A percentile compares a stretch with the other conserved stretches of the same genome.
These are phyloP conservation scores for Drosophila kohkoa DNA, from an alignment of 1,140 invertebrate species.

Conservation along the genomic window DNA sequence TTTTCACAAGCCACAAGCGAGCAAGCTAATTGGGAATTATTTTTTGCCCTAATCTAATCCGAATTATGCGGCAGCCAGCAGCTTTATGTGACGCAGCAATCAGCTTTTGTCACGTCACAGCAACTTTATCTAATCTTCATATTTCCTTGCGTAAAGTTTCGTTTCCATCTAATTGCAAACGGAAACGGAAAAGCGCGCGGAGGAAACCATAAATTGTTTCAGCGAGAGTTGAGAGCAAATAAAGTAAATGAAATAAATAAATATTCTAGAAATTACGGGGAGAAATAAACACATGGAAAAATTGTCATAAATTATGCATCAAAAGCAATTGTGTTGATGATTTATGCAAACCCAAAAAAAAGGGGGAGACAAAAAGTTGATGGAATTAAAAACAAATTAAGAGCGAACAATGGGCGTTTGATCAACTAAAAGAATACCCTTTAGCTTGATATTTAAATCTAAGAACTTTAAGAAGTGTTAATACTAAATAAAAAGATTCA, in stretches of 20 bases:
- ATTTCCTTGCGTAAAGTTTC: constrained; percentile 25
- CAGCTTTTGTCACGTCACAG: background rate
- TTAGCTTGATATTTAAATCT: no score
- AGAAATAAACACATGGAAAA: constrained; percentile 41
- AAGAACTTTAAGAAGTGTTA: no score
- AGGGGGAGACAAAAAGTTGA: background rate
- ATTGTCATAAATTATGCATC: constrained; percentile 67
- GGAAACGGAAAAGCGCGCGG: constrained; percentile 59
- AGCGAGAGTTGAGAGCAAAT: constrained; percentile 7
- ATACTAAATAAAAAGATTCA: no score
- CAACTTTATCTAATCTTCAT: background rate
- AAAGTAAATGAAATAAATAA: constrained; percentile 7
- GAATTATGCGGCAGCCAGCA: constrained; percentile 10
- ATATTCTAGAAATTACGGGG: background rate
- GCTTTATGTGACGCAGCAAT: constrained; percentile 7
- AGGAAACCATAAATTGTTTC: constrained; percentile 56
- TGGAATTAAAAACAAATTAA: constrained; percentile 5
- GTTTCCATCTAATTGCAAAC: constrained; percentile 61
- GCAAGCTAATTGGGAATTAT: background rate
- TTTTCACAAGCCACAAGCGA: background rate
- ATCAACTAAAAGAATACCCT: background rate
- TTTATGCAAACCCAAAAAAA: constrained; percentile 53
- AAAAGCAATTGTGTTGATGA: constrained; percentile 66
- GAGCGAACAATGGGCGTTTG: background rate
- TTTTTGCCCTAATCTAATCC: background rate